Evolutionary conservation across 2,888 invertebrate species (phyloP).

Genomic region (Diaprepes abbreviatus): DNA sequence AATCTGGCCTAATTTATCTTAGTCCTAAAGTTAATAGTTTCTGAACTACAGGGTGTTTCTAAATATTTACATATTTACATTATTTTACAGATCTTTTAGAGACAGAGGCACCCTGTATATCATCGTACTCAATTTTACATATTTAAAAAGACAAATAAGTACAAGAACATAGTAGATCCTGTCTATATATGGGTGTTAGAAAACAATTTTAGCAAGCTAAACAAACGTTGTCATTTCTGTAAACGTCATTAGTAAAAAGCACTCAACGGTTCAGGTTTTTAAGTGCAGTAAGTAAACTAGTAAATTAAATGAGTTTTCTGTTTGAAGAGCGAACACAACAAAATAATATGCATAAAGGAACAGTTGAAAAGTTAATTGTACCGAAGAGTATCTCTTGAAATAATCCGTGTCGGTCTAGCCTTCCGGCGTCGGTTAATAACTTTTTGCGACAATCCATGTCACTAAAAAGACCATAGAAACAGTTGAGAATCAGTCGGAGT

Average conservation of each 20-base stretch:
- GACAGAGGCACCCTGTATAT: too few species aligned
- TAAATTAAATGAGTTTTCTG: conserved; percentile 34
- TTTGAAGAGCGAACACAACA: conserved; percentile 16
- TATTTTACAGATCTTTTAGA: too few species aligned
- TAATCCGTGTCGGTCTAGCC: conserved; percentile 64
- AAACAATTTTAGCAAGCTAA: conserved; percentile 7
- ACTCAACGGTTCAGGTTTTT: conserved; percentile 27
- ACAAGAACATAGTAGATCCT: not conserved
- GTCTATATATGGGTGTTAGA: conserved; percentile 15
- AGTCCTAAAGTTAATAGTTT: too few species aligned
- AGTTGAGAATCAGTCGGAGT: conserved; percentile 47
- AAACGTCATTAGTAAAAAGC: conserved; percentile 21
- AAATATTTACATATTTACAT: too few species aligned
- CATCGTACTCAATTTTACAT: too few species aligned
- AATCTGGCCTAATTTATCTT: too few species aligned
- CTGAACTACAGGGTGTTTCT: too few species aligned
- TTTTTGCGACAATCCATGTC: conserved; percentile 62
- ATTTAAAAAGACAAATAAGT: too few species aligned
- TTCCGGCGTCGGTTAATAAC: conserved; percentile 61
- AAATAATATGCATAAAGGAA: conserved; percentile 36
- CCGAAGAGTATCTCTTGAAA: conserved; percentile 65
- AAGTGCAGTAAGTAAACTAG: conserved; percentile 36
- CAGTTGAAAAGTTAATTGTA: conserved; percentile 44
- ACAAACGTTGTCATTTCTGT: conserved; percentile 19
- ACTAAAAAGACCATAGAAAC: conserved; percentile 45